Base-by-base conservation (phyloP, 2,113 vertebrate species). In the Trogon surrucura region DNA sequence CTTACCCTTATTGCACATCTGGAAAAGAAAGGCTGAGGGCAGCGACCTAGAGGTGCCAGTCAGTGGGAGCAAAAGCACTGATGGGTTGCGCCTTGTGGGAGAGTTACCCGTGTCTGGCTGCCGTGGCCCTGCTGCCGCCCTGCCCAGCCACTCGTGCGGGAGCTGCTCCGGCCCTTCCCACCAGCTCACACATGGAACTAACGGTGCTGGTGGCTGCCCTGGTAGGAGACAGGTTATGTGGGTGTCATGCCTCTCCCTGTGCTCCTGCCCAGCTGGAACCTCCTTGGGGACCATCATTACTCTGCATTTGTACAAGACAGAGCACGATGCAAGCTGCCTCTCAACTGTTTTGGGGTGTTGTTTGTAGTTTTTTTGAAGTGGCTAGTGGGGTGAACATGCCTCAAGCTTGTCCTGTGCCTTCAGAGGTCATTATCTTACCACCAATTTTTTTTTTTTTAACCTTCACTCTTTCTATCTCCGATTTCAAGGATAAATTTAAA, bases 11-110 rank as follows among this genome's bases (percentile, higher is more conserved):
- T 61, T 18, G 44, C 15, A 61, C 2, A 38, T 77, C 38, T 38
- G 72, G 77, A 44, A 30, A 32, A 75, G 91, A 44, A 32, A 25
- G 56, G 38, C 64, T 82, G 70, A 50, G 66, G 50, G 23, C 79
- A 85, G 2, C 48, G 69, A 32, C 57, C 5, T 30, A 12, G 60
- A 54, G 64, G 19, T 0, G 0, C 6, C 67, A 51, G 60, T 22
- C 34, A 9, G 2, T 7, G 45, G 57, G 32, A 85, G 57, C 85
- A 69, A 1, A 53, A 44, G 50, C 30, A 70, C 78, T 41, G 23
- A 8, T 30, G 66, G 62, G 71, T 74, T 70, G 62, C 5, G 1
- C 65, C 85, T 34, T 3, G 38, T 64, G 45, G 18, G 5, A 11
- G 20, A 41, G 47, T 38, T 80, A 16, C 2, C 29, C 23, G 78